Evolutionary conservation across 1,140 invertebrate species (phyloP).

Genomic region (Papilio machaon): DNA sequence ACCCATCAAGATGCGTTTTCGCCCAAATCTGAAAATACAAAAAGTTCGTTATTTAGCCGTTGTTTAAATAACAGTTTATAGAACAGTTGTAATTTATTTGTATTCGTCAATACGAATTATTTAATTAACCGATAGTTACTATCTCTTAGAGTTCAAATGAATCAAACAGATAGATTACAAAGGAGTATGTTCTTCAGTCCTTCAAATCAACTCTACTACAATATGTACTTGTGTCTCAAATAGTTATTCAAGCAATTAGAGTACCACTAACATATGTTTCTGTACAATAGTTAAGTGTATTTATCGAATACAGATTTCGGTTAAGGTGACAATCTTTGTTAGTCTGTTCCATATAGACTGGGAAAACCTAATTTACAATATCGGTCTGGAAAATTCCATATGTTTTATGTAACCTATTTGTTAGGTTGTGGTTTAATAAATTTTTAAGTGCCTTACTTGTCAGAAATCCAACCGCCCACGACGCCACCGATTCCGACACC

Average conservation of each 20-base stretch:
- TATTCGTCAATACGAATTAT: background rate
- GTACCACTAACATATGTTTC: background rate
- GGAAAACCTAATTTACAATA: conserved; percentile 1
- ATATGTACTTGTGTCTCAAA: background rate
- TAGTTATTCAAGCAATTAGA: background rate
- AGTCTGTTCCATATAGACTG: background rate
- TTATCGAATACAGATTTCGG: background rate
- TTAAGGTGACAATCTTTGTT: background rate
- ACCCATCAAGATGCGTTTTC: conserved; percentile 88
- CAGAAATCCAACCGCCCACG: conserved; percentile 87
- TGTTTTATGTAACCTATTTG: conserved; percentile 1
- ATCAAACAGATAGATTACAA: conserved; percentile 3
- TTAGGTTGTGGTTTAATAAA: conserved; percentile 4
- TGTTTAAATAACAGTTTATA: background rate
- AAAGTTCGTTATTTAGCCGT: background rate
- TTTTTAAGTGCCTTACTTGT: conserved; percentile 76
- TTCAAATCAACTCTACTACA: background rate
- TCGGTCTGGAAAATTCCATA: background rate
- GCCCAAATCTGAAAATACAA: conserved; percentile 84
- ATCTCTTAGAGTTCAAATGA: background rate
- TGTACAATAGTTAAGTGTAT: background rate
- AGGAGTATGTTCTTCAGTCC: background rate
- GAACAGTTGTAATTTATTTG: background rate
- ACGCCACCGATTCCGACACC: conserved; percentile 87
- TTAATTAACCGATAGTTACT: background rate